These are phyloP conservation scores for Parasteatoda tepidariorum DNA, from an alignment of 1,140 invertebrate species.

Conservation along the genomic window DNA sequence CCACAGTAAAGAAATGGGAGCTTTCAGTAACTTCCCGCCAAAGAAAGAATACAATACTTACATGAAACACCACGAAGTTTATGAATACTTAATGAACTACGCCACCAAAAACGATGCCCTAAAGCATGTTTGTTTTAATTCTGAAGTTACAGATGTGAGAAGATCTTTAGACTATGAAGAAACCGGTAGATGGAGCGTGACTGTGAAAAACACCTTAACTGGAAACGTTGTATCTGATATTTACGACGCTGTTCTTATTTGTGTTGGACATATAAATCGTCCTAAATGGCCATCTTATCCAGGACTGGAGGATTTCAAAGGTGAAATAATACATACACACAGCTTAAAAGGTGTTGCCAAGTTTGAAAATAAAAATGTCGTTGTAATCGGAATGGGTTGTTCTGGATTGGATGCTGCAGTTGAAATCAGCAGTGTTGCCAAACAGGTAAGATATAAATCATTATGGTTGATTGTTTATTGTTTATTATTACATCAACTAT, in stretches of 20 bases:
- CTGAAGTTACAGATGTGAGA: constrained; percentile 65
- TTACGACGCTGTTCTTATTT: constrained; percentile 67
- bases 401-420: constrained; percentile 46
- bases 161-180: constrained; percentile 65
- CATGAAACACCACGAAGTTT: constrained; percentile 68
- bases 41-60: constrained; percentile 69
- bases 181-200: constrained; percentile 68
- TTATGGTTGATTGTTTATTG: not conserved
- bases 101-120: constrained; percentile 67
- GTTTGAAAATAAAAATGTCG: constrained; percentile 10
- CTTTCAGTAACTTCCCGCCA: constrained; percentile 69
- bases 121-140: constrained; percentile 67
- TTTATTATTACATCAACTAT: not conserved
- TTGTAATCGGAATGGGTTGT: constrained; percentile 30
- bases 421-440: constrained; percentile 24
- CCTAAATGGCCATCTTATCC: constrained; percentile 65
- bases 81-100: constrained; percentile 67
- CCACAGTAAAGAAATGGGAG: constrained; percentile 70
- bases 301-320: constrained; percentile 67
- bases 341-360: constrained; percentile 6
- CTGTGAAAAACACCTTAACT: constrained; percentile 54
- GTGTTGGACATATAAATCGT: constrained; percentile 64
- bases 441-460: constrained; percentile 29
- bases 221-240: constrained; percentile 63
- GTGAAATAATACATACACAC: constrained; percentile 70